These are phyloP conservation scores for Troilus luridus DNA, from an alignment of 2,888 invertebrate species.

Conservation along the genomic window DNA sequence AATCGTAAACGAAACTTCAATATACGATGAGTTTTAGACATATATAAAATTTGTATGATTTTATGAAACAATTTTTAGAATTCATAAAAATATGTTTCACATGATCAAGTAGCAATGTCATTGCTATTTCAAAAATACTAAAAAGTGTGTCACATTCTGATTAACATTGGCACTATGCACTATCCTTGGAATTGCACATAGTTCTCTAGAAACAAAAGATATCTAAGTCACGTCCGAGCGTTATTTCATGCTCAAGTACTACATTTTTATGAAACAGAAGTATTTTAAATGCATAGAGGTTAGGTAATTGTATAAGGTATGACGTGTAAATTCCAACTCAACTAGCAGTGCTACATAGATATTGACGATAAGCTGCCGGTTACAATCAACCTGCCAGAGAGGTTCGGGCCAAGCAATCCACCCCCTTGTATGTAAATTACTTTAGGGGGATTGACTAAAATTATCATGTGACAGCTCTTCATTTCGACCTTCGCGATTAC, in stretches of 20 bases:
- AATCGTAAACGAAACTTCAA: too few species aligned
- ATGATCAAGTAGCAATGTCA: too few species aligned
- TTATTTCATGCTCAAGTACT: neutral
- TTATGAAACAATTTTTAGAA: too few species aligned
- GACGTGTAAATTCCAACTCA: neutral
- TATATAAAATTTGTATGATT: too few species aligned
- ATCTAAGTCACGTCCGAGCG: neutral
- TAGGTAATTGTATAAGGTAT: constrained; percentile 3
- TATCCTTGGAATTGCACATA: too few species aligned
- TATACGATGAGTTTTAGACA: too few species aligned
- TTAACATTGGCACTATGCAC: too few species aligned
- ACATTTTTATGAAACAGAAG: neutral
- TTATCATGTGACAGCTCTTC: neutral
- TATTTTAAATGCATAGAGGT: neutral
- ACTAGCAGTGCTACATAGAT: neutral
- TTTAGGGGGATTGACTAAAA: neutral
- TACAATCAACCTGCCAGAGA: neutral
- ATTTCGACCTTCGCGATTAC: neutral
- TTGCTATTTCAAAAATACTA: too few species aligned
- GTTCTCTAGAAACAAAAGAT: neutral
- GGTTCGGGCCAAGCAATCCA: neutral
- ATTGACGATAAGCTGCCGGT: neutral
- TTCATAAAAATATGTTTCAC: too few species aligned
- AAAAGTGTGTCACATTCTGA: too few species aligned
- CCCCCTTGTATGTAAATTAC: neutral